Evolutionary conservation across 2,797 vertebrate genomes (phyloP).

Genomic region (Clamator glandarius): DNA sequence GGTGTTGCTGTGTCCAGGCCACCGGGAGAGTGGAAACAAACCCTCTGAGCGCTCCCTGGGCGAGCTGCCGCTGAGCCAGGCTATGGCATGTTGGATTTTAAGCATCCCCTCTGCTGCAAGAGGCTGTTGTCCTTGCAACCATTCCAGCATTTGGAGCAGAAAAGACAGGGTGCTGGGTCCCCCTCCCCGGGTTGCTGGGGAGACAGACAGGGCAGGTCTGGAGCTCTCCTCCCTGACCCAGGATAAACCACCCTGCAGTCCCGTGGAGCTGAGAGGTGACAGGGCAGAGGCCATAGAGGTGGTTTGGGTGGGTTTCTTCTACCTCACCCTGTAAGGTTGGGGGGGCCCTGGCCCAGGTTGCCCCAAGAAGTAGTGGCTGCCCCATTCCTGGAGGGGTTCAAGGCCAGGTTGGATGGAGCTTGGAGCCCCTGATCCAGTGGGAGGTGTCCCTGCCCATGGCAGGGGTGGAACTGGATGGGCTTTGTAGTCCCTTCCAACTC

Average conservation of each 20-base stretch:
- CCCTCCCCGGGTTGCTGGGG: not conserved
- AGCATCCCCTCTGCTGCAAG: not conserved
- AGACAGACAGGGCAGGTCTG: not conserved
- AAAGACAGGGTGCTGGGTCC: not conserved
- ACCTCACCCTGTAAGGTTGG: no score
- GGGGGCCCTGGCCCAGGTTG: no score
- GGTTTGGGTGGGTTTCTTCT: not conserved
- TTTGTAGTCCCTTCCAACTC: no score
- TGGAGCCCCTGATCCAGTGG: no score
- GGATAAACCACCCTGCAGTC: fast-evolving
- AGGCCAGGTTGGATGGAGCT: no score
- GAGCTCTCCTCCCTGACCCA: not conserved
- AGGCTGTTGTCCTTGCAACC: not conserved
- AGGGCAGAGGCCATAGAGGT: not conserved
- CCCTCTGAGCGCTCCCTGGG: not conserved
- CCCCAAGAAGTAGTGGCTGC: no score
- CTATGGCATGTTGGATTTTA: not conserved
- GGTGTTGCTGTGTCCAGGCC: not conserved
- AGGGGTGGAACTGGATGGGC: no score
- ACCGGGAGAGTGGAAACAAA: not conserved
- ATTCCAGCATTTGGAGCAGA: fast-evolving
- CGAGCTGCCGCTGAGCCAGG: fast-evolving
- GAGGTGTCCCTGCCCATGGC: no score
- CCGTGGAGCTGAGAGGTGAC: not conserved
- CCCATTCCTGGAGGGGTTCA: no score